phyloP scores from a whole-genome alignment of 2,888 invertebrate genomes.

The Drosophila tripunctata region DNA sequence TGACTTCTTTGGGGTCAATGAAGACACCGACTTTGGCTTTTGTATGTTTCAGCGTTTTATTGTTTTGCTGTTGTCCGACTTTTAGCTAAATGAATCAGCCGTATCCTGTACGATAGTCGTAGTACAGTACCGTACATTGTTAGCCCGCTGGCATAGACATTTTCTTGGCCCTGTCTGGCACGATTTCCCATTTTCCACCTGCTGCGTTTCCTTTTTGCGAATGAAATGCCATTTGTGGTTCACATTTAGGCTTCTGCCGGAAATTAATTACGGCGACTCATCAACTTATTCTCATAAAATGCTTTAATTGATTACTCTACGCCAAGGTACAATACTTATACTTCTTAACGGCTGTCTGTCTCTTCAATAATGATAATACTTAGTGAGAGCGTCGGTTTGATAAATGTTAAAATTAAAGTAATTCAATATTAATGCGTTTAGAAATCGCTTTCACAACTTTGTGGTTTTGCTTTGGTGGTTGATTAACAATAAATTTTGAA shows the following conservation, averaged over 20 bases:
- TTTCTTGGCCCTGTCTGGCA: conserved; percentile 5
- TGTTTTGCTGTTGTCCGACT: conserved; percentile 47
- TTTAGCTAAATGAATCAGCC: conserved; percentile 71
- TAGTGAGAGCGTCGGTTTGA: conserved; percentile 1
- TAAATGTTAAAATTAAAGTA: conserved; percentile 24
- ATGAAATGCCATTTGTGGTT: conserved; percentile 33
- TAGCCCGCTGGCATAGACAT: no score
- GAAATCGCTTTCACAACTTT: conserved; percentile 8
- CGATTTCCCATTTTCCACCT: conserved; percentile 59
- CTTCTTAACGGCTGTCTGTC: not conserved
- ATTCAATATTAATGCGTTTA: conserved; percentile 15
- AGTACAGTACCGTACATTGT: no score
- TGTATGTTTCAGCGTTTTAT: conserved; percentile 36
- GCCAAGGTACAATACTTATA: not conserved
- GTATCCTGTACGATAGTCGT: conserved; percentile 23
- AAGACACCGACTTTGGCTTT: conserved; percentile 17
- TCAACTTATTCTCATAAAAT: conserved; percentile 54
- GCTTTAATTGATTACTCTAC: conserved; percentile 48
- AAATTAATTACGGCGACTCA: conserved; percentile 67
- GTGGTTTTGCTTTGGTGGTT: not conserved
- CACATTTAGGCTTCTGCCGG: conserved; percentile 41
- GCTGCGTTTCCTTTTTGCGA: conserved; percentile 49
- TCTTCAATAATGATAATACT: conserved; percentile 5
- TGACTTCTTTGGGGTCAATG: conserved; percentile 15
- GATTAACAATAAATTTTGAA: not conserved